Percentiles rank a stretch among this genome's conserved stretches.
Evolutionary conservation across 37 sponge, comb jelly and placozoan genomes (phyloP).

Genomic region (Agelas oroides): DNA sequence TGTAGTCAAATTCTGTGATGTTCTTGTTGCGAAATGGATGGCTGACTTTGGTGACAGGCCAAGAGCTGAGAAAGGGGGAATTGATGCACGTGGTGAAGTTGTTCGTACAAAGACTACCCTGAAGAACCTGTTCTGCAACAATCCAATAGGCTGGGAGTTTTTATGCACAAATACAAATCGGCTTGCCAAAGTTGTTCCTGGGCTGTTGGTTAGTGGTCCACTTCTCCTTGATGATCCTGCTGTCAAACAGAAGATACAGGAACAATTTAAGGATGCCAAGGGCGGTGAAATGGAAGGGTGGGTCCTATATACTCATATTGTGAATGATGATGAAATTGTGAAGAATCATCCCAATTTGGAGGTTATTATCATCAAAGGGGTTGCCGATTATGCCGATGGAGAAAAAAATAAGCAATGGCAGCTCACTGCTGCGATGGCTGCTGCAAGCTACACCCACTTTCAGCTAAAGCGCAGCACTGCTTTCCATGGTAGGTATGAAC

Average conservation of each 20-base stretch:
- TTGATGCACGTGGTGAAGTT: neutral
- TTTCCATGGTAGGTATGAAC: too few species aligned
- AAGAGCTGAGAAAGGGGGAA: neutral
- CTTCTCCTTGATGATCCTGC: neutral
- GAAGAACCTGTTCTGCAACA: neutral
- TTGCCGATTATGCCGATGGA: constrained; percentile 39
- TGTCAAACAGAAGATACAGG: neutral
- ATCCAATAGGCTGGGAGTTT: too few species aligned
- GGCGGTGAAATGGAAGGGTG: constrained; percentile 22
- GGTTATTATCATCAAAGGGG: constrained; percentile 10
- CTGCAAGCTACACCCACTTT: neutral
- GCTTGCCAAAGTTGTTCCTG: neutral
- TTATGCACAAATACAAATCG: too few species aligned
- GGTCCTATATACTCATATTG: too few species aligned
- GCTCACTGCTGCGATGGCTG: constrained; percentile 12
- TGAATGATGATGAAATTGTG: too few species aligned
- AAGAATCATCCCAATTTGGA: too few species aligned
- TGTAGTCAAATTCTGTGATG: neutral
- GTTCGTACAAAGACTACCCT: neutral
- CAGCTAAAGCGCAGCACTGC: neutral
- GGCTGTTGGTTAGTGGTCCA: neutral
- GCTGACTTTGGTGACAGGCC: neutral
- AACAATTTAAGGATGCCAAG: neutral
- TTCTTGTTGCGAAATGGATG: neutral
- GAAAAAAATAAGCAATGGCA: constrained; percentile 6